Evolutionary conservation across 2,797 vertebrate genomes (phyloP).

Genomic region (Sebastiscus tertius): DNA sequence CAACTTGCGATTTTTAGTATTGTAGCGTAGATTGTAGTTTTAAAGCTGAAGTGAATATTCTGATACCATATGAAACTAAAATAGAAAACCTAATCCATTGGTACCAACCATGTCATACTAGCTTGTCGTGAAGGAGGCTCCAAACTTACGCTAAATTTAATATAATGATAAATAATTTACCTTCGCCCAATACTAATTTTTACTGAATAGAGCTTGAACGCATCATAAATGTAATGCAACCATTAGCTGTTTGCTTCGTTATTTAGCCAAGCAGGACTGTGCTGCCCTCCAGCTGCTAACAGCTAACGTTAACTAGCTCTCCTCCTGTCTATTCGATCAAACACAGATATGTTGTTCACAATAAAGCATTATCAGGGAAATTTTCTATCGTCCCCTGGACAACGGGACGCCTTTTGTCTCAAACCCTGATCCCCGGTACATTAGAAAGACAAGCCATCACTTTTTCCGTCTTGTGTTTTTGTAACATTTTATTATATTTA

Average conservation of each 20-base stretch:
- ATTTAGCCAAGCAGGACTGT: not conserved
- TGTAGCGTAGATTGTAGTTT: too few relatives aligned
- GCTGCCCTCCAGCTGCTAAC: not conserved
- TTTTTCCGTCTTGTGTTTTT: not conserved
- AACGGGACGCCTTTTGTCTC: too few relatives aligned
- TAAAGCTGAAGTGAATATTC: too few relatives aligned
- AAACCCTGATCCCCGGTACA: not conserved
- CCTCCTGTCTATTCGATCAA: too few relatives aligned
- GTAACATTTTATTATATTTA: not conserved
- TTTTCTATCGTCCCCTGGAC: not conserved
- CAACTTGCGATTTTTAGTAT: too few relatives aligned
- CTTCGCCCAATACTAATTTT: not conserved
- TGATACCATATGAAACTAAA: too few relatives aligned
- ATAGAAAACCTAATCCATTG: too few relatives aligned
- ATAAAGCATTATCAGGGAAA: not conserved
- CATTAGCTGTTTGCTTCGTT: not conserved
- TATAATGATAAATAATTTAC: not conserved
- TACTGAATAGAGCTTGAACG: not conserved
- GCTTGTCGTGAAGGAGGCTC: too few relatives aligned
- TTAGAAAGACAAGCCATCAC: not conserved
- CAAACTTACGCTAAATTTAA: too few relatives aligned
- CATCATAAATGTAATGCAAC: not conserved
- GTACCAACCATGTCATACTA: too few relatives aligned
- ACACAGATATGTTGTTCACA: not conserved
- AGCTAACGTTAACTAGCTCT: too few relatives aligned